Evolutionary conservation across 2,797 vertebrate genomes (phyloP).

Genomic region (Aphelocoma californica): DNA sequence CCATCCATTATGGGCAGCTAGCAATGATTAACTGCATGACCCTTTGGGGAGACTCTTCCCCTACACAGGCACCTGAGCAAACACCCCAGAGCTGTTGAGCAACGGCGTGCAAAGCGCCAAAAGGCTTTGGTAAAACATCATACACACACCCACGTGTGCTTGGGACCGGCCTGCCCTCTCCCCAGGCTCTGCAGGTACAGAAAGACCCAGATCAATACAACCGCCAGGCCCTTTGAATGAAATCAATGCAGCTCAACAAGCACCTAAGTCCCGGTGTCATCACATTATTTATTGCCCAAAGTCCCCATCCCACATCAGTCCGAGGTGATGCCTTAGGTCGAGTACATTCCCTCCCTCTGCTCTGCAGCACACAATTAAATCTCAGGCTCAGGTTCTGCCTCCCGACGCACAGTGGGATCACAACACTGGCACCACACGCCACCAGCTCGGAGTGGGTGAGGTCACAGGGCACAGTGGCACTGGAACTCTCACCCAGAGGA

Average conservation of each 20-base stretch:
- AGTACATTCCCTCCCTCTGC: background rate
- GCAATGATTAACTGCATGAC: background rate
- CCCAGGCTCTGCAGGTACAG: background rate
- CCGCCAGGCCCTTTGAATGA: background rate
- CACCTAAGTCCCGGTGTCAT: conserved; percentile 23
- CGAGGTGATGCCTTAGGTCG: background rate
- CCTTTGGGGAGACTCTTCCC: background rate
- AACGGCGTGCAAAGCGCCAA: background rate
- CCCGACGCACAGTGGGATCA: accelerated
- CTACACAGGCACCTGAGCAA: background rate
- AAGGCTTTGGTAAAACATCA: background rate
- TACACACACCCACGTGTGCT: accelerated
- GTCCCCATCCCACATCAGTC: background rate
- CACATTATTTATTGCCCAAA: conserved; percentile 43
- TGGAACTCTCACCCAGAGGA: background rate
- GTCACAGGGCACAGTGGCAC: accelerated
- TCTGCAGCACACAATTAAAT: background rate
- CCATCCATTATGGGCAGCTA: background rate
- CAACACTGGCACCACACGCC: background rate
- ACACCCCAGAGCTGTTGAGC: background rate
- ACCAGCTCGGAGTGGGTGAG: accelerated
- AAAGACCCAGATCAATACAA: conserved; percentile 28
- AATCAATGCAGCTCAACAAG: conserved; percentile 60
- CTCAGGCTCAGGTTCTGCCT: background rate
- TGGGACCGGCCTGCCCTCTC: background rate